A percentile compares a stretch with the other conserved stretches of the same genome.
Evolutionary conservation across 1,140 invertebrate species (phyloP).

Genomic region (Brachionus manjavacas): DNA sequence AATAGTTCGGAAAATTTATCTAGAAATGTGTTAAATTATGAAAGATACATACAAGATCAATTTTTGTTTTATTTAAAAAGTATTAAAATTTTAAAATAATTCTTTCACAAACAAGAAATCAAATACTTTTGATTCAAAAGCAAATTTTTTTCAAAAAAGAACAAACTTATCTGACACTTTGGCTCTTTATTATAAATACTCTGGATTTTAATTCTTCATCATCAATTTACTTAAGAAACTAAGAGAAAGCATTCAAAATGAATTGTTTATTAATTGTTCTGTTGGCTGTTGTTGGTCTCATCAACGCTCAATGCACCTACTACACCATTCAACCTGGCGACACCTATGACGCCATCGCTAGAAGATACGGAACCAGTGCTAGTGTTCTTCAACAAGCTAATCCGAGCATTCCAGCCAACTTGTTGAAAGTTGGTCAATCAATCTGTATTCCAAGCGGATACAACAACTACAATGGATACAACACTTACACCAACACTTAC

Average conservation of each 20-base stretch:
- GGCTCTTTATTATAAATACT: neutral
- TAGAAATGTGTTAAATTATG: too few species aligned
- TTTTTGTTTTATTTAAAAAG: too few species aligned
- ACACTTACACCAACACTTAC: neutral
- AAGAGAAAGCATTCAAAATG: neutral
- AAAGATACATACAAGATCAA: too few species aligned
- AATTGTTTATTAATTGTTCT: neutral
- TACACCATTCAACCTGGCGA: conserved; percentile 19
- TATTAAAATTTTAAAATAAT: neutral
- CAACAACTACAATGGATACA: neutral
- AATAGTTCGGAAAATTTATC: too few species aligned
- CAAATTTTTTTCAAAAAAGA: neutral
- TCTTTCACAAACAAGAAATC: neutral
- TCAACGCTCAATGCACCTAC: neutral
- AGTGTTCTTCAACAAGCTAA: neutral
- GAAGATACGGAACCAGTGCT: neutral
- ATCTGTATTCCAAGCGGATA: neutral
- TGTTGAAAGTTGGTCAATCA: neutral
- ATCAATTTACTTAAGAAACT: neutral
- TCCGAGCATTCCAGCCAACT: neutral
- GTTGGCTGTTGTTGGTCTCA: neutral
- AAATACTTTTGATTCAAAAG: neutral
- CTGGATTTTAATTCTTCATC: neutral
- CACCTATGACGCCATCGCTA: neutral
- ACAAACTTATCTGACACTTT: neutral